Conservation (phyloP, 2,797 vertebrate species). For the Anguilla megastoma region DNA sequence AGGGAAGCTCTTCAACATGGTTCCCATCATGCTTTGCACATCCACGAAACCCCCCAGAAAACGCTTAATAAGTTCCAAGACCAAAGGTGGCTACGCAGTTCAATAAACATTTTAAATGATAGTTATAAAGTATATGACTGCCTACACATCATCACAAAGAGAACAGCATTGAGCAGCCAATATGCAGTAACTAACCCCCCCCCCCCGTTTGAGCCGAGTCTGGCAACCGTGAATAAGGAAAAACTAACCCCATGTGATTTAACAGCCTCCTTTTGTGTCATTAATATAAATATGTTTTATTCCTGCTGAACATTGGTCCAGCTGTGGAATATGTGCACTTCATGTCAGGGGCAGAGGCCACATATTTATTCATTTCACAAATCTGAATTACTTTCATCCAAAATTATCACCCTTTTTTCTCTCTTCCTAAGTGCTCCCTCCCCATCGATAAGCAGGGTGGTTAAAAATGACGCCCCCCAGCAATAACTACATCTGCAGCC, state of each 20-base stretch:
- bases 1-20: neutral
- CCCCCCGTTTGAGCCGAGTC: neutral
- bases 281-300: neutral
- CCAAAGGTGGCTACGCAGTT: neutral
- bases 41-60: neutral
- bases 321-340: neutral
- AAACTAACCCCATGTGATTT: neutral
- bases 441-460: neutral
- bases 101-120: neutral
- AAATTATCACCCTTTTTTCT: slow-evolving; percentile 42
- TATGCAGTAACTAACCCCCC: neutral
- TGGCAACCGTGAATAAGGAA: neutral
- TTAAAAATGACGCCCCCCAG: neutral
- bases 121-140: neutral
- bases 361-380: slow-evolving; percentile 11
- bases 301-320: neutral
- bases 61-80: neutral
- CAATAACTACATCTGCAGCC: neutral
- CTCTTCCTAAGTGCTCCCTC: slow-evolving; percentile 19
- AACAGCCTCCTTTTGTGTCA: neutral
- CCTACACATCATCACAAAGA: neutral
- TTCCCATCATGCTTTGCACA: neutral
- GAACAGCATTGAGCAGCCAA: neutral
- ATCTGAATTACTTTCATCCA: slow-evolving; percentile 31
- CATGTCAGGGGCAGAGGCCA: slow-evolving; percentile 29